Base-by-base conservation (phyloP, 2,888 invertebrate species). In the Agonum fuliginosum region DNA sequence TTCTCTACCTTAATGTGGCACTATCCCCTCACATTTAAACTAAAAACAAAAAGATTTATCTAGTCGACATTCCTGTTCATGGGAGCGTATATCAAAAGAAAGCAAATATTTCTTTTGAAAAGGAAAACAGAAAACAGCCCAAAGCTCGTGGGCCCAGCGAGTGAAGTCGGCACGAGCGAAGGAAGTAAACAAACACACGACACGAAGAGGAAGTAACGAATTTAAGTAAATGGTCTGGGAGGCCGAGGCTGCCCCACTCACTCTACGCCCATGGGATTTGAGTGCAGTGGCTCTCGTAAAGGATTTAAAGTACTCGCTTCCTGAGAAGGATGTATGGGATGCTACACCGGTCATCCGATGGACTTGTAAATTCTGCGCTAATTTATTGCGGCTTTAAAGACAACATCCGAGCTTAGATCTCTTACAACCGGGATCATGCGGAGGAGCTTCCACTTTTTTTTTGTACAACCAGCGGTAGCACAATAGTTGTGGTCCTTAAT, bases 21-120 rank as follows among this genome's bases (percentile, higher is more conserved):
- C n/a, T n/a, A n/a, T 12, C 17, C 17, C 12, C 19, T 22, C 22
- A 19, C 14, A 41, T 41, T 37, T 41, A 8, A 22, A 67, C 20
- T 41, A 67, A 67, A 62, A 41, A 67, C 67, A 67, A 19, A 67
- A 67, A 62, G 58, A 62, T 62, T 62, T 62, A 62, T 62, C 34
- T 62, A 62, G 58, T 62, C 30, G 58, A 62, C 58, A 62, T 62
- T 14, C 58, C 27, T 17, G 30, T 17, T 17, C 37, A 41, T 12
- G 37, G 20, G 14, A 71, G 71, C 46, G 71, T 71, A 71, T 71
- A 71, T 71, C 71, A 71, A 48, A 71, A 46, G 71, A 71, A 71
- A 71, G 41, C 71, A 51, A 71, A 71, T 71, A 71, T 51, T 46
- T 71, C 71, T 71, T 27, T n/a, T 51, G 46, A 24, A 71, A 71